These are phyloP conservation scores for Proales similis DNA, from an alignment of 1,140 invertebrate species.

Conservation along the genomic window DNA sequence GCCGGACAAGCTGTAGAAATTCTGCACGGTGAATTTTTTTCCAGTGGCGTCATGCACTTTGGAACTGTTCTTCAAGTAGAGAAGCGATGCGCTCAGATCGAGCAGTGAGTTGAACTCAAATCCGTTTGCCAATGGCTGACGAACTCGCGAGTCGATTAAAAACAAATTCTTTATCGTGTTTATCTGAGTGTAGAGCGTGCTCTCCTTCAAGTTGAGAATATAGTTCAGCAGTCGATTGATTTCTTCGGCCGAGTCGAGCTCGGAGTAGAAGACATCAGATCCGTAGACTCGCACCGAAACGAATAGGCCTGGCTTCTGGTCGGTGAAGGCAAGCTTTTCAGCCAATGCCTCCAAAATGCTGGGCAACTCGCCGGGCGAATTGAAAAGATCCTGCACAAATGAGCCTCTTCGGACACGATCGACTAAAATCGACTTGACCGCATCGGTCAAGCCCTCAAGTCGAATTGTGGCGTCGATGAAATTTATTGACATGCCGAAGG, in stretches of 20 bases:
- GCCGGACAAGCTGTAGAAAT: conserved; percentile 20
- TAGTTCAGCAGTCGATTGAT: conserved; percentile 17
- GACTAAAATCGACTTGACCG: conserved; percentile 17
- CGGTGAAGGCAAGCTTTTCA: conserved; percentile 2
- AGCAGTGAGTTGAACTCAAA: conserved; percentile 35
- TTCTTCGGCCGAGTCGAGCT: conserved; percentile 5
- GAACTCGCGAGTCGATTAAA: conserved; percentile 32
- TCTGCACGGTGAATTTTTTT: conserved; percentile 14
- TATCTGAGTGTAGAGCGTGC: conserved; percentile 18
- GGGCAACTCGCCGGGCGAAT: conserved; percentile 9
- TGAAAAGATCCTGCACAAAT: conserved; percentile 2
- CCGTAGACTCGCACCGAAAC: conserved; percentile 28
- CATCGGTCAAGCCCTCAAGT: conserved; percentile 25
- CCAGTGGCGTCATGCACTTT: neutral
- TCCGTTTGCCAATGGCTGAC: conserved; percentile 30
- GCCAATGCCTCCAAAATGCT: neutral
- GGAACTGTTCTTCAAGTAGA: conserved; percentile 26
- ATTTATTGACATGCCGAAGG: conserved; percentile 34
- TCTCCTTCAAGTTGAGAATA: conserved; percentile 17
- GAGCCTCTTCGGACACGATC: conserved; percentile 11
- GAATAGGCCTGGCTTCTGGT: conserved; percentile 28
- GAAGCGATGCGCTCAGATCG: conserved; percentile 9
- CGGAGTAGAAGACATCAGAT: conserved; percentile 36
- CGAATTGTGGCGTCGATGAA: conserved; percentile 19
- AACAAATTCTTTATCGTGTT: conserved; percentile 34